Conservation (phyloP, 2,888 invertebrate genomes). For the Drosophila pseudotalamancana region DNA sequence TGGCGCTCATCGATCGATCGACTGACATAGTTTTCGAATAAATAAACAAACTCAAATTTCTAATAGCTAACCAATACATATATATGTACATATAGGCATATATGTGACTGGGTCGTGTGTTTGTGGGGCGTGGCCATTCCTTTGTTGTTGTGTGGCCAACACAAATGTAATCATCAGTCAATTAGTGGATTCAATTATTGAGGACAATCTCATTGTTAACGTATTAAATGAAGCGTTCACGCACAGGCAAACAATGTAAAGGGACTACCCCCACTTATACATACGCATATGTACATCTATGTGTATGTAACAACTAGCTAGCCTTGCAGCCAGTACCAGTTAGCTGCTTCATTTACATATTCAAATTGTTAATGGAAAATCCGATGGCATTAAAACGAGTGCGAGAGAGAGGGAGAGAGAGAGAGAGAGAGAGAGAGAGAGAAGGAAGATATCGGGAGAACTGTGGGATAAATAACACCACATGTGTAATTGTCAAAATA, state of each 20-base stretch:
- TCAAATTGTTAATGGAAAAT: constrained; percentile 81
- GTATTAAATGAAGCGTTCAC: constrained; percentile 79
- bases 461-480: constrained; percentile 62
- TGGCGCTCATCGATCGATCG: constrained; percentile 61
- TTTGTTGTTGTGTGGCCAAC: constrained; percentile 65
- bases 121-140: background rate
- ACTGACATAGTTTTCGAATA: constrained; percentile 57
- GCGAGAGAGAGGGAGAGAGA: background rate
- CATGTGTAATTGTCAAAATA: constrained; percentile 81
- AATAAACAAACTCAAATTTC: constrained; percentile 23
- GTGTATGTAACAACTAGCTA: background rate
- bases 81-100: constrained; percentile 7
- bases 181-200: constrained; percentile 82
- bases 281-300: background rate
- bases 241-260: constrained; percentile 69
- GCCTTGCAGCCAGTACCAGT: constrained; percentile 11
- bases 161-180: constrained; percentile 80
- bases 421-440: background rate
- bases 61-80: constrained; percentile 22
- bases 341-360: constrained; percentile 68
- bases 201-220: constrained; percentile 78
- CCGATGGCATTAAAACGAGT: constrained; percentile 65
- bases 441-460: too few species aligned
- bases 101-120: background rate
- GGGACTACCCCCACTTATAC: constrained; percentile 13